Conservation (phyloP, 1,140 invertebrate species). For the Calosoma granatense region DNA sequence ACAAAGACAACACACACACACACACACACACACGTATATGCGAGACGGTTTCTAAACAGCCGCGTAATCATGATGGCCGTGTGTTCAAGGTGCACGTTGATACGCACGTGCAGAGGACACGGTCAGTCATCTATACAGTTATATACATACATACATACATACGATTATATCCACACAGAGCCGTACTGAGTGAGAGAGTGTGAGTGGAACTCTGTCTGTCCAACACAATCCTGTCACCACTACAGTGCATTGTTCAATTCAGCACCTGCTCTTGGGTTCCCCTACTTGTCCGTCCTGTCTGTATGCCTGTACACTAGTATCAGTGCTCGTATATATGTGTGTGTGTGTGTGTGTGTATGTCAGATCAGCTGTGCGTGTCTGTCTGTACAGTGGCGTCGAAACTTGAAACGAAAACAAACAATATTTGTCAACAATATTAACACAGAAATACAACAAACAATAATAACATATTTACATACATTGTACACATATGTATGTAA, state of each 20-base stretch:
- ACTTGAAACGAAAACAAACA: too few species aligned
- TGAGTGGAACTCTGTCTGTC: too few species aligned
- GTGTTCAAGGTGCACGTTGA: not conserved
- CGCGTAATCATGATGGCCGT: not conserved
- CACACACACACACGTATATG: too few species aligned
- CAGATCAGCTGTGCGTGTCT: not conserved
- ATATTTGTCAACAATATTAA: too few species aligned
- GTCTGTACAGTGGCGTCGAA: too few species aligned
- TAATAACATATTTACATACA: not conserved
- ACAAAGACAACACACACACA: too few species aligned
- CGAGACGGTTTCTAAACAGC: not conserved
- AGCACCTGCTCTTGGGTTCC: too few species aligned
- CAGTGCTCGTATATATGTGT: not conserved
- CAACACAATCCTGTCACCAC: too few species aligned
- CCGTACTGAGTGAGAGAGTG: too few species aligned
- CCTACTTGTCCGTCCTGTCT: too few species aligned
- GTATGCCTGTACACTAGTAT: too few species aligned
- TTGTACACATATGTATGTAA: not conserved
- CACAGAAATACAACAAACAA: not conserved
- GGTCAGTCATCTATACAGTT: not conserved
- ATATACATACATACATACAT: slow-evolving; percentile 6
- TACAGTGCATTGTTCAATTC: too few species aligned
- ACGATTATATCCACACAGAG: not conserved
- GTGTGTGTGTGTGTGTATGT: slow-evolving; percentile 3
- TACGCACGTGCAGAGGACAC: not conserved